Percentiles rank a stretch among this genome's conserved stretches.
These are phyloP conservation scores for Tridacna gigas DNA, from an alignment of 2,888 invertebrate species.

Conservation along the genomic window DNA sequence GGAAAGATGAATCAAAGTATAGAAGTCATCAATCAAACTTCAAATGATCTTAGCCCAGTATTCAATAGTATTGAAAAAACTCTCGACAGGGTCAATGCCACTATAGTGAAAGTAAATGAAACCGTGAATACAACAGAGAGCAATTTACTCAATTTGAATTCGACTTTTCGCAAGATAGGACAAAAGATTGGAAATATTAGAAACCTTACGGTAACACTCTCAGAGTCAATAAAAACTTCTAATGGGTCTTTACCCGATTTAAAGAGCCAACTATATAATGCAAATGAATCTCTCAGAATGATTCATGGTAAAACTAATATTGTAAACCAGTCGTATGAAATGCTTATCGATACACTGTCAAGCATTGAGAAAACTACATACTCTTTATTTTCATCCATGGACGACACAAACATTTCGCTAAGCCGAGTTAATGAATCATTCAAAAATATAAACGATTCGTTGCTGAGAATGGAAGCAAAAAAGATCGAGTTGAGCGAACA, in stretches of 20 bases:
- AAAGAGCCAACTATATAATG: slow-evolving; percentile 33
- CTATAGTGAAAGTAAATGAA: slow-evolving; percentile 40
- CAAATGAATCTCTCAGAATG: slow-evolving; percentile 49
- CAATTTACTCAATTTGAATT: slow-evolving; percentile 15
- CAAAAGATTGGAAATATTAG: neutral
- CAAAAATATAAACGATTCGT: slow-evolving; percentile 28
- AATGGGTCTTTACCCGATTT: slow-evolving; percentile 39
- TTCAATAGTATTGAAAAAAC: slow-evolving; percentile 42
- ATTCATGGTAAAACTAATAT: slow-evolving; percentile 36
- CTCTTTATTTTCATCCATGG: slow-evolving; percentile 23
- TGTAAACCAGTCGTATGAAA: slow-evolving; percentile 29
- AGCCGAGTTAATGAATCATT: slow-evolving; percentile 39
- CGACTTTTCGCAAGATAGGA: slow-evolving; percentile 33
- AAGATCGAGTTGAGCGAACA: slow-evolving; percentile 12
- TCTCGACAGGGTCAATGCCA: slow-evolving; percentile 39
- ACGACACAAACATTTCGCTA: slow-evolving; percentile 36
- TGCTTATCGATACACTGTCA: slow-evolving; percentile 33
- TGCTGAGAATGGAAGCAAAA: slow-evolving; percentile 34
- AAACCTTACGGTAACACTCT: neutral
- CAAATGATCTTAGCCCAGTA: slow-evolving; percentile 7
- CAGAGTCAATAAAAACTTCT: neutral
- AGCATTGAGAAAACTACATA: slow-evolving; percentile 24
- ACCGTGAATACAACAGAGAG: slow-evolving; percentile 22
- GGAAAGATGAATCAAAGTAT: slow-evolving; percentile 40
- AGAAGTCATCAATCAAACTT: slow-evolving; percentile 8